phyloP scores from a whole-genome alignment of 2,797 vertebrate genomes.

The Pipistrellus kuhlii region DNA sequence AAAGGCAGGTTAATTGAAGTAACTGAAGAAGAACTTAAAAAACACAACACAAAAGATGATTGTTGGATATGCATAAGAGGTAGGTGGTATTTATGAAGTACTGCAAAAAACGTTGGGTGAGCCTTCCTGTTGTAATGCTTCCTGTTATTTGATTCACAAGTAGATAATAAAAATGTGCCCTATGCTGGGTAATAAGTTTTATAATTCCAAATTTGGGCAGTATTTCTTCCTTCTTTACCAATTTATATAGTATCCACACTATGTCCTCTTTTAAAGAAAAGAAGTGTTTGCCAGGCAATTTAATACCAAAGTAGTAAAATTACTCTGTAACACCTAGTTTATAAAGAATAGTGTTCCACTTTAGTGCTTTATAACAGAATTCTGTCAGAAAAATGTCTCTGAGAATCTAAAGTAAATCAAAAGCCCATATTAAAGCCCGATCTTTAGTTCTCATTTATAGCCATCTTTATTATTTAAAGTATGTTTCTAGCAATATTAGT shows the following conservation, averaged over 20 bases:
- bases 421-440: neutral
- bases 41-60: constrained; percentile 93
- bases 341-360: neutral
- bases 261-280: constrained; percentile 49
- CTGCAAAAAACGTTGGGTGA: neutral
- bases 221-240: neutral
- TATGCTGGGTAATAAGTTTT: neutral
- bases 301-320: constrained; percentile 36
- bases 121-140: neutral
- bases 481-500: neutral
- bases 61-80: constrained; percentile 99
- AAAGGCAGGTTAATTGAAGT: constrained; percentile 94
- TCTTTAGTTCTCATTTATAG: neutral
- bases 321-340: neutral
- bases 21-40: constrained; percentile 94
- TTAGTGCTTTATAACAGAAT: neutral
- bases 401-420: constrained; percentile 4
- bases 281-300: neutral
- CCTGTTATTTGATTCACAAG: constrained; percentile 32
- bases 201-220: neutral
- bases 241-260: neutral
- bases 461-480: constrained; percentile 5
- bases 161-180: neutral
- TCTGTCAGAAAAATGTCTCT: neutral
- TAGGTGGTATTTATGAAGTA: constrained; percentile 80